Base-by-base conservation (phyloP, 2,888 invertebrate species). In the Polia nebulosa region DNA sequence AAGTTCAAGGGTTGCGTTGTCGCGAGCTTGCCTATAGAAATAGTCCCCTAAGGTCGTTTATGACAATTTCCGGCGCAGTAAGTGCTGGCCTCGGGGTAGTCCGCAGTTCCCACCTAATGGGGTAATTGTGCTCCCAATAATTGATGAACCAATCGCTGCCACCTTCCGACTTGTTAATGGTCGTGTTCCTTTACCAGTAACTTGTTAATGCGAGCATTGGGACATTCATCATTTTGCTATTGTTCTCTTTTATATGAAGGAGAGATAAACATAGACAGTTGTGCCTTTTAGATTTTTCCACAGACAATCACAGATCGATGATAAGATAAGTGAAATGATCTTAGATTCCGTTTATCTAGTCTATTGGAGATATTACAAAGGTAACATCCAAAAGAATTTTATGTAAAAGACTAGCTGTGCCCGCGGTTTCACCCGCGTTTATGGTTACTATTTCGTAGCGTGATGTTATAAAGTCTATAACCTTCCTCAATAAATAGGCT, bases 81-180 rank as follows among this genome's bases (percentile, higher is more conserved):
- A 85, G 84, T 85, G 86, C 85, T 82, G 79, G 73, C 87, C 83
- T 87, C 85, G 87, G 87, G 81, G 87, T 85, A 82, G 86, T 87
- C 86, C 81, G 83, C 81, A 77, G 85, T 91, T 87, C 86, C 80
- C 83, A 81, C 76, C 85, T 91, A 91, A 93, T 92, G 89, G 92
- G 87, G 90, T 89, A 91, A 93, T 93, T 92, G 92, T 92, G 86
- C 85, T 84, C 83, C 82, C 76, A 84, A 86, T 89, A 92, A 92
- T 91, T 92, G 91, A 91, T 91, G 90, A 87, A 62, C 85, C 84
- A 89, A 91, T 85, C 84, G 78, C 77, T 81, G 85, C 80, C 87
- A 87, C 87, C 90, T 92, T 91, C 92, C 90, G 88, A 83, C 75
- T 82, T 81, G 61, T 59, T 91, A 92, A 91, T 90, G 89, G 81